Evolutionary conservation across 2,113 vertebrate genomes (phyloP).

Genomic region (Prinia subflava): DNA sequence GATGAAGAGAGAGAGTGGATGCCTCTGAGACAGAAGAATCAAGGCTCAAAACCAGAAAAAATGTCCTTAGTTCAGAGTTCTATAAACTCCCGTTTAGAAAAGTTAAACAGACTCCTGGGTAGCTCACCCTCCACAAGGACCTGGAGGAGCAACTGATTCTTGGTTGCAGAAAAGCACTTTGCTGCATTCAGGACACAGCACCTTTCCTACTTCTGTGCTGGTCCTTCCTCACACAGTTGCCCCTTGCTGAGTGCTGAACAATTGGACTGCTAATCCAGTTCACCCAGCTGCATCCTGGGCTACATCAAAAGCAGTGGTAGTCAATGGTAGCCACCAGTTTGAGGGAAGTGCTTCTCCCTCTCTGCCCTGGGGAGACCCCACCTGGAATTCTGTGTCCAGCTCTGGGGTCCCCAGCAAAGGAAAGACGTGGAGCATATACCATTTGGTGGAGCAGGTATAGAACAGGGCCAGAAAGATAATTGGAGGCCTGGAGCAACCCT

Average conservation of each 20-base stretch:
- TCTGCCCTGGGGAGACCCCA: neutral
- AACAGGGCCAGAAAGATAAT: neutral
- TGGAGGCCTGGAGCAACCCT: neutral
- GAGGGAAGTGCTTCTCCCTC: neutral
- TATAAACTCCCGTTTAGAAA: neutral
- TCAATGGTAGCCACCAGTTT: neutral
- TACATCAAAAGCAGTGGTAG: neutral
- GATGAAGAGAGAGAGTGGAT: neutral
- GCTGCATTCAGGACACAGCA: neutral
- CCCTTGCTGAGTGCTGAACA: neutral
- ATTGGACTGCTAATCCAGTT: neutral
- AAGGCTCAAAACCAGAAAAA: neutral
- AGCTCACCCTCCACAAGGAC: neutral
- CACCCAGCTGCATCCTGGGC: fast-evolving
- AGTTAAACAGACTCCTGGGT: neutral
- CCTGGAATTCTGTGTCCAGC: neutral
- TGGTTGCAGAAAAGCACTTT: neutral
- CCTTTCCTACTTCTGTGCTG: neutral
- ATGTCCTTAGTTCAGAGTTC: neutral
- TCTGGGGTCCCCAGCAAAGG: neutral
- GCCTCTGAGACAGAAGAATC: neutral
- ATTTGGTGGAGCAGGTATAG: neutral
- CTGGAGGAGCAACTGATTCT: neutral
- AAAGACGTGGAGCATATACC: neutral
- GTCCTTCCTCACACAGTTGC: neutral